These are phyloP conservation scores for Gavia stellata DNA, from an alignment of 2,113 vertebrate genomes.

Conservation along the genomic window DNA sequence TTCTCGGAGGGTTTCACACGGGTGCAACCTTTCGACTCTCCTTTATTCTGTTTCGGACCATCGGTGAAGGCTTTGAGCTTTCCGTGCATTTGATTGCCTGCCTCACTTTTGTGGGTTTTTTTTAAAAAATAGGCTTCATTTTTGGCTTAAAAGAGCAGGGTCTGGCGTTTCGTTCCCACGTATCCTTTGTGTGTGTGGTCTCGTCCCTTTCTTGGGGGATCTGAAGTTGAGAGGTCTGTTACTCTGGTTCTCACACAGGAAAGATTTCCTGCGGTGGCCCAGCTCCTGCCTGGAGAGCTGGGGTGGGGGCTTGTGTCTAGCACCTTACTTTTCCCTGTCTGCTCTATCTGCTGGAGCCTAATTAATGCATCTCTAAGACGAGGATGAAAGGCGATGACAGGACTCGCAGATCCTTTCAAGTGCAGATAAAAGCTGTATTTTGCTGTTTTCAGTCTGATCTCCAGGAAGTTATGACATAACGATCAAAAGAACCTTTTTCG, in stretches of 20 bases:
- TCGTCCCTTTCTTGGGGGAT: not conserved
- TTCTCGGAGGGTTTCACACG: not conserved
- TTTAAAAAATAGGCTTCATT: not conserved
- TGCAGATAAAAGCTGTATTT: not conserved
- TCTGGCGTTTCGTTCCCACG: not conserved
- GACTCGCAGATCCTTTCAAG: not conserved
- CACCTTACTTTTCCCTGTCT: fast-evolving
- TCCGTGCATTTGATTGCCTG: fast-evolving
- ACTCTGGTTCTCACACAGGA: not conserved
- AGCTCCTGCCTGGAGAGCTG: not conserved
- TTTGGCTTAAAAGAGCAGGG: too few species aligned
- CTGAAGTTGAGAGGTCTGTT: not conserved
- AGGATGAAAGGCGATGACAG: not conserved
- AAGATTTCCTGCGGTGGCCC: not conserved
- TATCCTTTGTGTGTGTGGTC: too few species aligned
- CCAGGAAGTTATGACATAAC: not conserved
- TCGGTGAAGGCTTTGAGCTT: not conserved
- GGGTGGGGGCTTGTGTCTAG: not conserved
- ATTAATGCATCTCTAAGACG: not conserved
- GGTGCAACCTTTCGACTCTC: not conserved
- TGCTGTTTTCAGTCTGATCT: not conserved
- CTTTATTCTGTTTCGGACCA: fast-evolving
- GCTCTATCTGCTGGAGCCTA: not conserved
- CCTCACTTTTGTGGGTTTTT: not conserved
- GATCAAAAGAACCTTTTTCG: not conserved